Conservation (phyloP, 2,797 vertebrate species). For the Allobates femoralis region DNA sequence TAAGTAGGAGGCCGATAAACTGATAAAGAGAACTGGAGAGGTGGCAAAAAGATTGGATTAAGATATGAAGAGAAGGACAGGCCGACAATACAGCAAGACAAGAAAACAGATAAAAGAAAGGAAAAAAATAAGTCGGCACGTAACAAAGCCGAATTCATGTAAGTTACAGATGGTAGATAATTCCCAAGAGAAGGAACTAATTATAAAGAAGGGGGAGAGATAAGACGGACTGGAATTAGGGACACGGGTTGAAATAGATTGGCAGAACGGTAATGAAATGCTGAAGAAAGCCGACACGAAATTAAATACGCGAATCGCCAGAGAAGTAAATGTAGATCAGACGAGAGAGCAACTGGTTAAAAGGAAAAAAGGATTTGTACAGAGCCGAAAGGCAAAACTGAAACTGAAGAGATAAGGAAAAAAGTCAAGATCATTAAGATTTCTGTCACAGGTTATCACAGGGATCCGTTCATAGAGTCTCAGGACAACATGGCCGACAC, state of each 20-base stretch:
- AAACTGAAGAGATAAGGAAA: slow-evolving; percentile 12
- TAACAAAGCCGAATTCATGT: slow-evolving; percentile 21
- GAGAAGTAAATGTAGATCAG: not conserved
- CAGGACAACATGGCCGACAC: not conserved
- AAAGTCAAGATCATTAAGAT: slow-evolving; percentile 19
- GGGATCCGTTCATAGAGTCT: not conserved
- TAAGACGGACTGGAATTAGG: slow-evolving; percentile 27
- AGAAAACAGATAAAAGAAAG: not conserved
- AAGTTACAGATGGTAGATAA: slow-evolving; percentile 23
- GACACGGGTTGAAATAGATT: slow-evolving; percentile 9
- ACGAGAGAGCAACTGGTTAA: not conserved
- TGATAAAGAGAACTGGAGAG: slow-evolving; percentile 19
- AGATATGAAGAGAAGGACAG: slow-evolving; percentile 15
- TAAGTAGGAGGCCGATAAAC: not conserved
- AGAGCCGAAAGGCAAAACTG: not conserved
- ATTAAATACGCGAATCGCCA: slow-evolving; percentile 16
- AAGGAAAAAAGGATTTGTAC: not conserved
- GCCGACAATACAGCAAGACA: slow-evolving; percentile 6
- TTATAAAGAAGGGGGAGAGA: slow-evolving; percentile 25
- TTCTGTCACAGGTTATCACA: slow-evolving; percentile 7
- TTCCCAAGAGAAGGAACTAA: slow-evolving; percentile 27
- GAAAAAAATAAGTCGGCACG: not conserved
- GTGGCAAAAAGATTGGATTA: slow-evolving; percentile 29
- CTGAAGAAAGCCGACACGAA: slow-evolving; percentile 16
- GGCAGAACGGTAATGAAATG: slow-evolving; percentile 10